Conservation (phyloP, 23 tunicate species). For the Phallusia fumigata region DNA sequence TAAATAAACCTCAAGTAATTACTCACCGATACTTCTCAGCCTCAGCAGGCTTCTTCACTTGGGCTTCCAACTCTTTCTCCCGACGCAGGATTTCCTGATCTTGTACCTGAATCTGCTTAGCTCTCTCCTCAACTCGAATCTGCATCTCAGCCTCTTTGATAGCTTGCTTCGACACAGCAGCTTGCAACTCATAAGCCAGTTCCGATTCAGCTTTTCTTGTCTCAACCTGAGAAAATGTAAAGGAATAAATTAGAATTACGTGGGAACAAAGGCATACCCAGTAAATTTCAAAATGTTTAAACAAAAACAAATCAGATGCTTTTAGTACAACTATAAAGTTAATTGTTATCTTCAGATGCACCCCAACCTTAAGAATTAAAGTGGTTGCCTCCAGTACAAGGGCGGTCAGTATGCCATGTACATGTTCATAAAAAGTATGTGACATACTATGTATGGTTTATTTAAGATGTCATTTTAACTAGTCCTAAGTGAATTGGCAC, state of each 20-base stretch:
- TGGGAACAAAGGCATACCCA: background rate
- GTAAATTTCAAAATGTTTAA: too few species aligned
- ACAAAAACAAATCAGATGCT: too few species aligned
- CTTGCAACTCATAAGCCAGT: conserved; percentile 92
- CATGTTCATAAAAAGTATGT: too few species aligned
- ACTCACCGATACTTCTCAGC: conserved; percentile 88
- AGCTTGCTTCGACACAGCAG: conserved; percentile 89
- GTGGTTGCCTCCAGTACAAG: too few species aligned
- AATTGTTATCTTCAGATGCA: too few species aligned
- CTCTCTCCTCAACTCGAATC: conserved; percentile 87
- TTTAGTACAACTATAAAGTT: too few species aligned
- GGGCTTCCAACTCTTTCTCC: conserved; percentile 95
- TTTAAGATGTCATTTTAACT: too few species aligned
- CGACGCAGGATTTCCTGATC: conserved; percentile 95
- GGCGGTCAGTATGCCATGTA: too few species aligned
- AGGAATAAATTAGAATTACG: background rate
- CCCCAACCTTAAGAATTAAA: too few species aligned
- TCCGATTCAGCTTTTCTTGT: conserved; percentile 94
- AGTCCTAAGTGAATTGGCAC: too few species aligned
- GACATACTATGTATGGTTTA: too few species aligned
- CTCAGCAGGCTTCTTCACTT: conserved; percentile 98
- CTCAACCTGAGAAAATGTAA: conserved; percentile 54
- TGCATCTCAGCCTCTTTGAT: conserved; percentile 99
- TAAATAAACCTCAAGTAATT: background rate
- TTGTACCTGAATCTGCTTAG: conserved; percentile 90